phyloP scores from a whole-genome alignment of 2,797 vertebrate species.

The Octomys mimax region DNA sequence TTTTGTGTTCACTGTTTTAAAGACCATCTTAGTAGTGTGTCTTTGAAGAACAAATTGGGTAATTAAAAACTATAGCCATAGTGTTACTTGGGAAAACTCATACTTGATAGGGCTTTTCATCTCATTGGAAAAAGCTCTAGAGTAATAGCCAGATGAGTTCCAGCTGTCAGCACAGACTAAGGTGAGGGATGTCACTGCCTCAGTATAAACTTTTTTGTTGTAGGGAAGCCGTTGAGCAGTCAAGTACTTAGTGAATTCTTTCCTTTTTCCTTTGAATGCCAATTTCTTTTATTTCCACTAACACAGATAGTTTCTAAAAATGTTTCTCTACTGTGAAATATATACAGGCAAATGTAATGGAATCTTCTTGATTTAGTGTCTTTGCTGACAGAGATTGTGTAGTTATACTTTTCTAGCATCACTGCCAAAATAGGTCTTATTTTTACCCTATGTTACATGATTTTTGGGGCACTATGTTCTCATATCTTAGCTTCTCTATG shows the following conservation, averaged over 20 bases:
- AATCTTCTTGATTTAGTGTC: constrained; percentile 40
- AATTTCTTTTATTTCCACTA: constrained; percentile 51
- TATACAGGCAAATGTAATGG: constrained; percentile 3
- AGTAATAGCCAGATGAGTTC: not conserved
- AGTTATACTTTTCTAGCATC: not conserved
- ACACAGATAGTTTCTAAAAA: constrained; percentile 6
- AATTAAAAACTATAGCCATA: constrained; percentile 19
- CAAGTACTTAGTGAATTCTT: constrained; percentile 26
- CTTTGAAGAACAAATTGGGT: not conserved
- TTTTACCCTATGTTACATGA: not conserved
- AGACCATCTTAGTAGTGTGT: constrained; percentile 31
- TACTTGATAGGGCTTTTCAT: not conserved
- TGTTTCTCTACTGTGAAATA: constrained; percentile 16
- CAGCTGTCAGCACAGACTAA: not conserved
- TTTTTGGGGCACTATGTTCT: not conserved
- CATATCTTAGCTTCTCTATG: not conserved
- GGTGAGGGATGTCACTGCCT: not conserved
- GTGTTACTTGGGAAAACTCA: not conserved
- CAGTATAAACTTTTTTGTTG: not conserved
- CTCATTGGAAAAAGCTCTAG: not conserved
- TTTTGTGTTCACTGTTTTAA: constrained; percentile 50
- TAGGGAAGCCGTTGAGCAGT: not conserved
- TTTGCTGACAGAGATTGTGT: not conserved
- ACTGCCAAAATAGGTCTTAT: not conserved
- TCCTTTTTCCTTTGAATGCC: constrained; percentile 39